These are phyloP conservation scores for Delphinapterus leucas DNA, from an alignment of 2,113 vertebrate genomes.

Conservation along the genomic window DNA sequence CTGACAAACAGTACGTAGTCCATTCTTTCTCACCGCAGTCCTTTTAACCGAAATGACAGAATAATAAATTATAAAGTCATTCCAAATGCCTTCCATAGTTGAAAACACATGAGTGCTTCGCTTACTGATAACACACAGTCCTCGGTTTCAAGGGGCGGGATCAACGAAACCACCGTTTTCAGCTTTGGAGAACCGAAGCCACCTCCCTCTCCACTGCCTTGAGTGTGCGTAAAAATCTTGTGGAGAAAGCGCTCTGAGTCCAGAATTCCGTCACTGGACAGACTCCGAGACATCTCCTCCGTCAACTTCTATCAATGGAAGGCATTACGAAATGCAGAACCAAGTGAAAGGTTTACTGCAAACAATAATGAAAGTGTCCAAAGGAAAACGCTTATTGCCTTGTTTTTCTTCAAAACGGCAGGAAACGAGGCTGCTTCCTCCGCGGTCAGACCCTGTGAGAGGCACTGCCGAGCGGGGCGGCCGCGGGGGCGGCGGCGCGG, in stretches of 20 bases:
- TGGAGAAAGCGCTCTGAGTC: not conserved
- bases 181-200: not conserved
- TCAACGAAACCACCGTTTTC: not conserved
- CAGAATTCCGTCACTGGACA: not conserved
- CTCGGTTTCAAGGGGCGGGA: not conserved
- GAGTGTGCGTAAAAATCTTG: not conserved
- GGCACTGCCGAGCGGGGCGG: too few relatives aligned
- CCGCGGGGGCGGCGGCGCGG: not conserved
- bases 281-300: not conserved
- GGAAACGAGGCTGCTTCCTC: not conserved
- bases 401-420: slow-evolving; percentile 51
- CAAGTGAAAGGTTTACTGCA: slow-evolving; percentile 45
- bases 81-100: not conserved
- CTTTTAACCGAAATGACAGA: not conserved
- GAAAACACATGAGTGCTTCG: not conserved
- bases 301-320: not conserved
- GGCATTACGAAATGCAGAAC: not conserved
- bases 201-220: not conserved
- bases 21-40: not conserved
- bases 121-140: not conserved
- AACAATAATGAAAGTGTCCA: not conserved
- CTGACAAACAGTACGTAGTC: not conserved
- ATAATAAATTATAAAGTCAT: not conserved
- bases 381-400: slow-evolving; percentile 41
- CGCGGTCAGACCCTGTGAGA: not conserved